These are phyloP conservation scores for Temnothorax nylanderi DNA, from an alignment of 1,140 invertebrate species.

Conservation along the genomic window DNA sequence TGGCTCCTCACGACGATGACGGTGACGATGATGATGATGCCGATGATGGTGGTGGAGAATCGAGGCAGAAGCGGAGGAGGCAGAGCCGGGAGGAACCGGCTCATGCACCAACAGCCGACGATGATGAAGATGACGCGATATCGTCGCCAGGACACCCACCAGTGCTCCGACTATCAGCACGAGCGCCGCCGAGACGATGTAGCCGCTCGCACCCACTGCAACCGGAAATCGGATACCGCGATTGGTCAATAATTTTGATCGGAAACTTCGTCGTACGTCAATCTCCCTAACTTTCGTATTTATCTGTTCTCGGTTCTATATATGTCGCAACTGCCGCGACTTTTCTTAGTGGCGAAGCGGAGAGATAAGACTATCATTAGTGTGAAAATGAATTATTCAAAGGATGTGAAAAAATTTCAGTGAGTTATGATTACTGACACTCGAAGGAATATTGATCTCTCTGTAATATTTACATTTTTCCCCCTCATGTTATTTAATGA, in stretches of 20 bases:
- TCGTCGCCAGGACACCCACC: constrained; percentile 80
- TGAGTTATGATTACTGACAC: background rate
- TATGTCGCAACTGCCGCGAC: background rate
- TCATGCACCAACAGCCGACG: constrained; percentile 78
- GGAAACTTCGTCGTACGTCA: background rate
- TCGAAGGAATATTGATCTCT: background rate
- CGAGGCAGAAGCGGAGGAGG: constrained; percentile 69
- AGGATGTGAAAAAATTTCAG: background rate
- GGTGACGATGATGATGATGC: constrained; percentile 78
- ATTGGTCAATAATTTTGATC: constrained; percentile 7
- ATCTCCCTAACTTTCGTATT: background rate
- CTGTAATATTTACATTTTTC: background rate
- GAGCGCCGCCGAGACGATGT: constrained; percentile 82
- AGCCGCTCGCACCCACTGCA: constrained; percentile 80
- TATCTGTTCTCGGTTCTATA: background rate
- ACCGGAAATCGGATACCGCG: constrained; percentile 45
- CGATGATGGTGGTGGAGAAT: constrained; percentile 80
- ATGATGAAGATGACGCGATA: constrained; percentile 82
- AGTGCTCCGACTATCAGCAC: constrained; percentile 81
- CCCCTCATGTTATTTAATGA: background rate
- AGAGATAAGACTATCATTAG: constrained; percentile 3
- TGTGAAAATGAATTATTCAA: background rate
- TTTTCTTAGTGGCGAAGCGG: background rate
- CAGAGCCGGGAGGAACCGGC: constrained; percentile 63
- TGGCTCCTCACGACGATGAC: constrained; percentile 73